These are phyloP conservation scores for Rhynchomys soricoides DNA, from an alignment of 2,113 vertebrate species.

Conservation along the genomic window DNA sequence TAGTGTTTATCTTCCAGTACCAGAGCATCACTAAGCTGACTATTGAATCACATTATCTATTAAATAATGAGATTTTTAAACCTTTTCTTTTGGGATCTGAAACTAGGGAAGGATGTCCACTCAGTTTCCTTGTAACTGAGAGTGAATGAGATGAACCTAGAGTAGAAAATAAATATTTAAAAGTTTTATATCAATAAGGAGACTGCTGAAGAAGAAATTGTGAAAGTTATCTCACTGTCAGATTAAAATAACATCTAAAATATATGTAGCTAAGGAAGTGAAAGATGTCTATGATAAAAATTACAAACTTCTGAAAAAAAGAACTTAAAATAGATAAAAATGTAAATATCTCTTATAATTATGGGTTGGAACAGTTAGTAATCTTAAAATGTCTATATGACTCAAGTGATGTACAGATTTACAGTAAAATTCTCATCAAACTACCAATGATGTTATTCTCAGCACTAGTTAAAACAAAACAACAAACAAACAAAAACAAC, in stretches of 20 bases:
- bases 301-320: not conserved
- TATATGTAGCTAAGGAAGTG: not conserved
- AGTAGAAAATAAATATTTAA: not conserved
- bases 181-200: not conserved
- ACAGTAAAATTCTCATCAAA: not conserved
- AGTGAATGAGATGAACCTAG: not conserved
- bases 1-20: not conserved
- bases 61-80: not conserved
- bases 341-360: not conserved
- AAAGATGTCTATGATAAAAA: not conserved
- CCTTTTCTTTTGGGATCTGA: not conserved
- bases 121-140: not conserved
- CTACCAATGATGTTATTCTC: not conserved
- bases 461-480: not conserved
- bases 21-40: not conserved
- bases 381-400: not conserved
- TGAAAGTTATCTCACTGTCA: not conserved
- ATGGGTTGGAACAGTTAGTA: not conserved
- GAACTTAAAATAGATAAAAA: not conserved
- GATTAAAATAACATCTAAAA: not conserved
- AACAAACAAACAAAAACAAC: too few relatives aligned
- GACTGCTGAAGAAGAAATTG: not conserved
- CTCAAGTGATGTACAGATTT: not conserved
- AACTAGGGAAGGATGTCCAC: not conserved
- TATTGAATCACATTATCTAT: not conserved